Conservation (phyloP, 2,888 invertebrate genomes). For the Labia minor region DNA sequence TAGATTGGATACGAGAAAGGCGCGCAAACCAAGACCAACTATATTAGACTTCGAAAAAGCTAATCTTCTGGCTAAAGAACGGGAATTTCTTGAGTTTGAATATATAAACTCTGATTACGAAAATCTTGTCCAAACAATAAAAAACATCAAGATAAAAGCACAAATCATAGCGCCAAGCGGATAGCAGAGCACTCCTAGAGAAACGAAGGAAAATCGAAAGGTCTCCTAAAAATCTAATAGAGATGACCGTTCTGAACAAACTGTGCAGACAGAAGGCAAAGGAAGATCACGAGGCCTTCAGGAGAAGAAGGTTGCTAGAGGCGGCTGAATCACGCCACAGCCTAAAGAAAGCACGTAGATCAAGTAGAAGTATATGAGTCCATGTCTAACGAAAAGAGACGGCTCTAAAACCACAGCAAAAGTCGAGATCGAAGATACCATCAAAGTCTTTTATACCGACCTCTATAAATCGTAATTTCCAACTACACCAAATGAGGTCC, state of each 20-base stretch:
- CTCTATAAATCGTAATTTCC: no score
- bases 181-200: background rate
- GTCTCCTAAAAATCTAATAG: background rate
- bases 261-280: background rate
- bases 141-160: background rate
- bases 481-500: no score
- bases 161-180: background rate
- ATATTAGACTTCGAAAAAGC: background rate
- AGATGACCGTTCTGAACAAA: background rate
- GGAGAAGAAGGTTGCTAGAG: background rate
- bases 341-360: background rate
- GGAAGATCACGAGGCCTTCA: background rate
- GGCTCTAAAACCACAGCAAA: no score
- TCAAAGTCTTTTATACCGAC: no score
- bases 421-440: no score
- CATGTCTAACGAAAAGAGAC: background rate
- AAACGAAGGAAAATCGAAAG: background rate
- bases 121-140: background rate
- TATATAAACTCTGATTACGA: background rate
- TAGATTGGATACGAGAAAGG: background rate
- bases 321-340: background rate
- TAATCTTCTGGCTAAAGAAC: background rate
- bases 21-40: background rate
- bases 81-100: background rate
- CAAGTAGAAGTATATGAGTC: background rate